Evolutionary conservation across 2,113 vertebrate species (phyloP).

Genomic region (Daubentonia madagascariensis): DNA sequence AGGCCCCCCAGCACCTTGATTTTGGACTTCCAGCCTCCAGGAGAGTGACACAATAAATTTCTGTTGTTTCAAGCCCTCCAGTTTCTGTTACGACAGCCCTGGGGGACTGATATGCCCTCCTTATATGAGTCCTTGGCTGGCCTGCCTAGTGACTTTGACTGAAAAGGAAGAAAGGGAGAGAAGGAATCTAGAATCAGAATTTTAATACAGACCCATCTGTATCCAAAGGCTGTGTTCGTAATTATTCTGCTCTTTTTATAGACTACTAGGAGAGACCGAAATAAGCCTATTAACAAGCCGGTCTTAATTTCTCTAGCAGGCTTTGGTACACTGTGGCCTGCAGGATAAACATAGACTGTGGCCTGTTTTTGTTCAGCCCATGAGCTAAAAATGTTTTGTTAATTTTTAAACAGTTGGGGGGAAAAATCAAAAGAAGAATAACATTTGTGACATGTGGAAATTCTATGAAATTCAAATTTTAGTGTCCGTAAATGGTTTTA

Average conservation of each 20-base stretch:
- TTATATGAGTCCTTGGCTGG: neutral
- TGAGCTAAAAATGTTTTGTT: neutral
- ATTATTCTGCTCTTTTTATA: neutral
- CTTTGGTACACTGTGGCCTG: rapidly evolving
- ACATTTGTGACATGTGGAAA: neutral
- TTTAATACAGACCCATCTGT: neutral
- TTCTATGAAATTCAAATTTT: neutral
- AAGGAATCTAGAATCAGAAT: neutral
- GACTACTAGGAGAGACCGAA: neutral
- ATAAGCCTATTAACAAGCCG: neutral
- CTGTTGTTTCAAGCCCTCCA: neutral
- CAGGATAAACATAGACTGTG: neutral
- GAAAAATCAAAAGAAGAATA: neutral
- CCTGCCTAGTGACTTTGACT: neutral
- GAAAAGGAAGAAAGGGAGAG: neutral
- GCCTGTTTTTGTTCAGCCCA: neutral
- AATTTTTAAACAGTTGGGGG: neutral
- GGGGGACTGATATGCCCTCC: rapidly evolving
- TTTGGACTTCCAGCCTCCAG: neutral
- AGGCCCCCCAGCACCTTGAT: neutral
- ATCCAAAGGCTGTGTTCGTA: neutral
- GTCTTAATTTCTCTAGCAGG: neutral
- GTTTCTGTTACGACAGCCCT: neutral
- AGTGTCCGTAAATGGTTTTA: neutral
- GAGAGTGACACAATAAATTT: neutral